phyloP scores from a whole-genome alignment of 2,113 vertebrate genomes.

The Eonycteris spelaea region DNA sequence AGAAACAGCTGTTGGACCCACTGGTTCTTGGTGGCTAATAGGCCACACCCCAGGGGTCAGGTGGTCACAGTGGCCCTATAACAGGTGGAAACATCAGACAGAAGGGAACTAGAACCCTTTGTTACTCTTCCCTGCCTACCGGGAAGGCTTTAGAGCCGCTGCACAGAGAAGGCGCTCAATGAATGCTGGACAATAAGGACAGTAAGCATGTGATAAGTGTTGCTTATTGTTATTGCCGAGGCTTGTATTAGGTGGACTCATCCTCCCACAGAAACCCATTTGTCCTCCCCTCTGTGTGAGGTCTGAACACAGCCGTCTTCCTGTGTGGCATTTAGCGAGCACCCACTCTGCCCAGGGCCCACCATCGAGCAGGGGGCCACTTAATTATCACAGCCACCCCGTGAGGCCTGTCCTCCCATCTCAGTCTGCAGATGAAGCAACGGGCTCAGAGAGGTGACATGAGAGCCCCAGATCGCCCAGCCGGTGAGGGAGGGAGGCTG shows the following conservation, averaged over 20 bases:
- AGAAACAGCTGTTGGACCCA: accelerated
- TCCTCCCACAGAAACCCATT: accelerated
- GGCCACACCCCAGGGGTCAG: background rate
- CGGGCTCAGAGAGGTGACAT: background rate
- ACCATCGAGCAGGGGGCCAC: too few species aligned
- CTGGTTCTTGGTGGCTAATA: background rate
- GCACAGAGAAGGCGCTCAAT: accelerated
- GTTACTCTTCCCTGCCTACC: background rate
- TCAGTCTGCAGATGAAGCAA: background rate
- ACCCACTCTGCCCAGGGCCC: accelerated
- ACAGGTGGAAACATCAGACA: background rate
- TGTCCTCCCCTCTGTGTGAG: background rate
- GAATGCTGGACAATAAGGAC: accelerated
- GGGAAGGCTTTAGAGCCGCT: background rate
- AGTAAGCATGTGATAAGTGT: accelerated
- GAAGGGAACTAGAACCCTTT: background rate
- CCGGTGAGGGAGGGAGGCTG: background rate
- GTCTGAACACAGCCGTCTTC: background rate
- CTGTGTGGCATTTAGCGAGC: background rate
- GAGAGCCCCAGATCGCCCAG: too few species aligned
- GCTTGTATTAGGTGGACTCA: accelerated
- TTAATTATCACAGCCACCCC: background rate
- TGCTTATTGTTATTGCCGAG: accelerated
- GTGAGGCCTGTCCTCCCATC: accelerated
- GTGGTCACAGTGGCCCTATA: background rate